Evolutionary conservation across 2,113 vertebrate genomes (phyloP).

Genomic region (Sceloporus tristichus): DNA sequence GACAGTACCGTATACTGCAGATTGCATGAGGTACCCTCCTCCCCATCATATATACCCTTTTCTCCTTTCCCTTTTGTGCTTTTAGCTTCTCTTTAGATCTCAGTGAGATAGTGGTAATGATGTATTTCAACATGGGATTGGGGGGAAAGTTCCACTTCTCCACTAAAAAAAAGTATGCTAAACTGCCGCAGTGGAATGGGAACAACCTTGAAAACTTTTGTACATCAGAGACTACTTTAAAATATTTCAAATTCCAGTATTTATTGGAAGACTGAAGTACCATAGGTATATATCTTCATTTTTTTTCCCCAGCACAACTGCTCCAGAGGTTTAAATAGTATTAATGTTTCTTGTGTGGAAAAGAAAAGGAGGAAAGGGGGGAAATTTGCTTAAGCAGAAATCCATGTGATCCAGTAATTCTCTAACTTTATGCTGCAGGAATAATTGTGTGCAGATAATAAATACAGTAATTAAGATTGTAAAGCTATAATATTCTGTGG

Average conservation of each 20-base stretch:
- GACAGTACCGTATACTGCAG: background rate
- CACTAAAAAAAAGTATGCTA: background rate
- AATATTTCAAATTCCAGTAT: background rate
- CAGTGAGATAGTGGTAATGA: background rate
- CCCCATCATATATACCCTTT: background rate
- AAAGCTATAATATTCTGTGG: too few species aligned
- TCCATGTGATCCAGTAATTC: background rate
- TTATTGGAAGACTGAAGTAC: background rate
- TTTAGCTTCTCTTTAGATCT: slow-evolving; percentile 32
- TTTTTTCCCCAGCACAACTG: background rate
- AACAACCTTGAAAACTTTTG: background rate
- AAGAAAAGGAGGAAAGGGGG: background rate
- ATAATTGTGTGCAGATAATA: background rate
- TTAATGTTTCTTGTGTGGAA: background rate
- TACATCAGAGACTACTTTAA: background rate
- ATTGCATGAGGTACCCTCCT: background rate
- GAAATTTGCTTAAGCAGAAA: background rate
- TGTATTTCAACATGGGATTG: slow-evolving; percentile 20
- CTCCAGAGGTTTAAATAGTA: background rate
- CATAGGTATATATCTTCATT: background rate
- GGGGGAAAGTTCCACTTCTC: background rate
- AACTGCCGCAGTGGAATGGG: background rate
- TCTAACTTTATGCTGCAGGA: background rate
- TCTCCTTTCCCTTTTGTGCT: slow-evolving; percentile 1
- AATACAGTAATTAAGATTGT: background rate